Base-by-base conservation (phyloP, 2,113 vertebrate species). In the Anser brachyrhynchus region DNA sequence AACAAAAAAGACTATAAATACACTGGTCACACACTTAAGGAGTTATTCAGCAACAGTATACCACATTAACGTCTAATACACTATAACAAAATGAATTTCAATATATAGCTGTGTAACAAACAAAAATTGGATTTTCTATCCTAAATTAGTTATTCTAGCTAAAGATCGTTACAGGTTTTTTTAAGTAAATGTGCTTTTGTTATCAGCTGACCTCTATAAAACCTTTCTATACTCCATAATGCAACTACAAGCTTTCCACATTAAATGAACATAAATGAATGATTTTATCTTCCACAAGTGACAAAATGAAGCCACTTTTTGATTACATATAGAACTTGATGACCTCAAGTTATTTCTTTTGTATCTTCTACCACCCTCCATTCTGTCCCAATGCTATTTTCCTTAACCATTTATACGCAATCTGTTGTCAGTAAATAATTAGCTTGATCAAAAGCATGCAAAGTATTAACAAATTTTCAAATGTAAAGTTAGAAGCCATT, bases 91-190 rank as follows among this genome's bases (percentile, higher is more conserved):
- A 75, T 23, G 33, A 51, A 37, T 71, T n/a, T 44, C 11, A 66
- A 9, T 35, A 13, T 26, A 43, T 9, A 52, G 1, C 0, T 0
- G 0, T 6, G 13, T n/a, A 35, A 64, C 59, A 78, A 6, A 0
- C 9, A 49, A 44, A 37, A 76, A 62, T 59, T 52, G 49, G 7
- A 4, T 33, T 62, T 77, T 22, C 8, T 8, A 54, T 2, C 37
- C 12, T 65, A 61, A 90, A 69, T 8, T 35, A 76, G 23, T 28
- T 25, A 87, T 16, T 39, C 1, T 15, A 10, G 11, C 6, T 35
- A 20, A 5, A 49, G 20, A 11, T 49, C 46, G 11, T 49, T 49
- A 49, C 10, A 10, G 9, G 21, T 20, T 46, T 46, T 16, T 49
- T 49, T 49, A 49, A 49, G 20, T 23, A 9, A 5, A 78, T 28